Base-by-base conservation (phyloP, 2,797 vertebrate species). In the Limosa lapponica region DNA sequence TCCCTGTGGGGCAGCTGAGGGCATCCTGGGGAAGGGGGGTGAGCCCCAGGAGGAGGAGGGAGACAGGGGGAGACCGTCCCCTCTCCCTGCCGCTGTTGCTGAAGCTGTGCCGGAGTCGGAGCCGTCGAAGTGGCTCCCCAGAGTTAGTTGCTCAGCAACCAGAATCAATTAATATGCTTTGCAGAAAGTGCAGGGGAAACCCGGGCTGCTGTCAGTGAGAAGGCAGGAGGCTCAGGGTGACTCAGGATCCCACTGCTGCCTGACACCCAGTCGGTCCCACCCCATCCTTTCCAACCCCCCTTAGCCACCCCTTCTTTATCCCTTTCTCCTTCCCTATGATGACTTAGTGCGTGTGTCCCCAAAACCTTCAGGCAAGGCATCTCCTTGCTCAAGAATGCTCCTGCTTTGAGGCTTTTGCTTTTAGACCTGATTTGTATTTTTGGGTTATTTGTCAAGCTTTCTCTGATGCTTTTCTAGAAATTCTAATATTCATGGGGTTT, bases 111-210 rank as follows among this genome's bases (percentile, higher is more conserved):
- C 52, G 96, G 95, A 97, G 97, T 91, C 41, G 82, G 94, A 97
- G 96, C 97, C 82, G 51, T 92, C 92, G 88, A 92, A 98, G 98
- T 98, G 98, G 97, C 98, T 99, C 98, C 98, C 98, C 96, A 91
- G 98, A 98, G 98, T 98, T 95, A 98, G 98, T 99, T 99, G 98
- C 98, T 96, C 98, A 98, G 99, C 99, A 99, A 99, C 98, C 97
- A 87, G 89, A 97, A 98, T 98, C 97, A 98, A 98, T 98, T 99
- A 98, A 98, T 98, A 99, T 98, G 98, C 97, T 96, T 95, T 95
- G 96, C 96, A 97, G 97, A 98, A 98, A 98, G 98, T 97, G 98
- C 95, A 97, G 98, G 98, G 98, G 73, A 97, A 97, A 55, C 95
- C 97, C 89, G 13, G 82, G 92, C 96, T 91, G 92, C 93, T 95